Percentiles rank a stretch among this genome's conserved stretches.
These are phyloP conservation scores for Pygocentrus nattereri DNA, from an alignment of 2,797 vertebrate species.

Conservation along the genomic window DNA sequence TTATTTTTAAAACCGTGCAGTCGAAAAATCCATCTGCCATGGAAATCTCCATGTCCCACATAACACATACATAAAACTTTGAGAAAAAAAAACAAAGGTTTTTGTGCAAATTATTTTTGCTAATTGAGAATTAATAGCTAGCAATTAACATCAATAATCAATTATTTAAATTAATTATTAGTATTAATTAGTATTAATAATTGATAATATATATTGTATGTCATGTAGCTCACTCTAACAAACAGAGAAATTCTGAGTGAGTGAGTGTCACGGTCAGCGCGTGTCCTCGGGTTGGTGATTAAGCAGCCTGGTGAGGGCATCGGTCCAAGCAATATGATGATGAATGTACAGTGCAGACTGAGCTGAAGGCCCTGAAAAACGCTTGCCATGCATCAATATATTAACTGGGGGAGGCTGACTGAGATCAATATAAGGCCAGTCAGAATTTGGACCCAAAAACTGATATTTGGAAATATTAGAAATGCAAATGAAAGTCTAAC, in stretches of 20 bases:
- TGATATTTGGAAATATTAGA: neutral
- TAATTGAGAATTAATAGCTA: neutral
- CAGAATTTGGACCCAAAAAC: neutral
- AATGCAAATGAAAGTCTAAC: neutral
- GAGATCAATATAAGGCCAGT: neutral
- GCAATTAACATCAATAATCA: no score
- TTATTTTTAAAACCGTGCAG: neutral
- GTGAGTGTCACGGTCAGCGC: neutral
- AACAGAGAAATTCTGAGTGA: no score
- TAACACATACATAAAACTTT: no score
- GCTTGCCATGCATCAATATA: neutral
- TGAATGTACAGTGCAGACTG: neutral
- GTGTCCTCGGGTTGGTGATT: neutral
- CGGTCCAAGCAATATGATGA: neutral
- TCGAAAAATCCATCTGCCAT: neutral
- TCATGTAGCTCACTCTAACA: no score
- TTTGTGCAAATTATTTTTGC: neutral
- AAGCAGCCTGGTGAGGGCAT: neutral
- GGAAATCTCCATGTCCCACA: no score
- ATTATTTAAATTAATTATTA: no score
- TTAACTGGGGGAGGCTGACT: neutral
- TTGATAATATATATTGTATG: no score
- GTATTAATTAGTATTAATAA: no score
- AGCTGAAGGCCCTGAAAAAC: slow-evolving; percentile 10
- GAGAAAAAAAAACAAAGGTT: no score